Base-by-base conservation (phyloP, 2,797 vertebrate species). In the Lagodon rhomboides region DNA sequence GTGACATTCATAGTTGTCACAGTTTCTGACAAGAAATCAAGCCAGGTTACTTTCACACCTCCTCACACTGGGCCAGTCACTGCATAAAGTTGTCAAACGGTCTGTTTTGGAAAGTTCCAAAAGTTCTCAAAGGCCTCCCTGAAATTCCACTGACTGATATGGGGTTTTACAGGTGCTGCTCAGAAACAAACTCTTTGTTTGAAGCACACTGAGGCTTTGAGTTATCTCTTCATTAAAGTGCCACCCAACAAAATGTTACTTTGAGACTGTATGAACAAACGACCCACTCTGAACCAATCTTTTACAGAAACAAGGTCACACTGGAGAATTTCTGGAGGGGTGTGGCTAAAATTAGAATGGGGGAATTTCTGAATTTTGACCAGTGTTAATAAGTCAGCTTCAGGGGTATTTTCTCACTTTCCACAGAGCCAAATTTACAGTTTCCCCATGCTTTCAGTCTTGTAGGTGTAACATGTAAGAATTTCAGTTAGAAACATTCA, bases 1-100 rank as follows among this genome's bases (percentile, higher is more conserved):
- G 23, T 58, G 51, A 62, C 53, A 22, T 69, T 44, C 44, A 60
- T 54, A 30, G 67, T 18, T 55, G 27, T 74, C 25, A 50, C 20
- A 62, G 62, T 9, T 59, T n/a, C 20, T 17, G n/a, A 23, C 4
- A 44, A 50, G n/a, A 18, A 62, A 27, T 30, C 9, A 23, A 50
- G 18, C 25, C 18, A 17, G 2, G 13, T 12, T 62, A 9, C 18
- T 65, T 43, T 58, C 46, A 69, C 46, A 59, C 17, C 16, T 66
- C 12, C 47, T 17, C 25, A 46, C 16, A 23, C 38, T 13, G 1
- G 3, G 18, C 13, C 46, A 34, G 17, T 34, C 1, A 2, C 15
- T 13, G 34, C 15, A 12, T n/a, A 8, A 23, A 60, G 13, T 38
- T 47, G 59, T 69, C 25, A 43, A 51, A 51, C 15, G 18, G 15